Evolutionary conservation across 2,113 vertebrate genomes (phyloP).

Genomic region (Tamias sibiricus): DNA sequence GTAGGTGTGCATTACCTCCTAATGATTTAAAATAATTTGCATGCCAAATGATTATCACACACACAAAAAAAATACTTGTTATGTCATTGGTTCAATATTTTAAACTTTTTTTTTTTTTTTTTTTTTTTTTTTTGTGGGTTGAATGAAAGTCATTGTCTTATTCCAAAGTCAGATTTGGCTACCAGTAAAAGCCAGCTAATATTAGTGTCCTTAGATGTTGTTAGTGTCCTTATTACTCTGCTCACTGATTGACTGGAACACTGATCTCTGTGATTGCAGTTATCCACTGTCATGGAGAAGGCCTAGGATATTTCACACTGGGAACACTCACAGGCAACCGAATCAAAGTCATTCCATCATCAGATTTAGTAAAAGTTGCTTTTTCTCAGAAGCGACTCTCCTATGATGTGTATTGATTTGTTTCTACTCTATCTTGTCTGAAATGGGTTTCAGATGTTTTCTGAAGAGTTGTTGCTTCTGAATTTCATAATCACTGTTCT

Average conservation of each 20-base stretch:
- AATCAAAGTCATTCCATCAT: not conserved
- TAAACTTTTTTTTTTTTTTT: not conserved
- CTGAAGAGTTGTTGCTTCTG: not conserved
- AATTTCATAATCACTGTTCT: not conserved
- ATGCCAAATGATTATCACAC: slow-evolving; percentile 26
- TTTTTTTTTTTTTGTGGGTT: not conserved
- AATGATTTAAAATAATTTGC: slow-evolving; percentile 60
- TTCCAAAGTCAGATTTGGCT: not conserved
- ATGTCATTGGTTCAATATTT: slow-evolving; percentile 12
- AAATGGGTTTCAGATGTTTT: not conserved
- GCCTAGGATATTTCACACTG: not conserved
- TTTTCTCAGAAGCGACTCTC: not conserved
- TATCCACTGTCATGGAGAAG: not conserved
- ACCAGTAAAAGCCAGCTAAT: not conserved
- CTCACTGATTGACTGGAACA: not conserved
- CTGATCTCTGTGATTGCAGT: not conserved
- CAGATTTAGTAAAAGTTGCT: slow-evolving; percentile 10
- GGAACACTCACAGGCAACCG: not conserved
- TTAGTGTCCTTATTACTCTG: not conserved
- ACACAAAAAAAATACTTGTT: not conserved
- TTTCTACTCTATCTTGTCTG: not conserved
- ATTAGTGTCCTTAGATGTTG: not conserved
- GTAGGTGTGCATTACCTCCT: slow-evolving; percentile 31
- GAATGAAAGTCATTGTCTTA: slow-evolving; percentile 57
- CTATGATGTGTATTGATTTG: not conserved